These are phyloP conservation scores for Idaea biselata DNA, from an alignment of 2,888 invertebrate species.

Conservation along the genomic window DNA sequence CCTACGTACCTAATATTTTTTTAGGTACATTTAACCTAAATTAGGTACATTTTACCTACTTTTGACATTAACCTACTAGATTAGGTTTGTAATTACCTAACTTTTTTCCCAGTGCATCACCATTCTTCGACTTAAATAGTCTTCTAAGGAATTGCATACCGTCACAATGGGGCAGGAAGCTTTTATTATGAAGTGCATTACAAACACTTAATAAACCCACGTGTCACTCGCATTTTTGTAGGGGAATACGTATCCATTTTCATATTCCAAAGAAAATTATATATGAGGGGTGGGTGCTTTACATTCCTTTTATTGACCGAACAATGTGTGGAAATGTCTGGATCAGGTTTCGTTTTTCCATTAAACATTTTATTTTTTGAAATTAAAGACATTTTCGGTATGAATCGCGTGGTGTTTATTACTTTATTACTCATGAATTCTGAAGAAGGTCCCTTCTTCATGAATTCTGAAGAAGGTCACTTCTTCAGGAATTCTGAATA, in stretches of 20 bases:
- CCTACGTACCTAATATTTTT: no score
- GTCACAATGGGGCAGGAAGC: slow-evolving; percentile 38
- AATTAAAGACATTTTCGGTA: no score
- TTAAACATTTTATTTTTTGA: background rate
- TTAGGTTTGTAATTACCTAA: no score
- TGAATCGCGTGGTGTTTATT: no score
- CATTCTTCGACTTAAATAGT: background rate
- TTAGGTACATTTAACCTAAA: no score
- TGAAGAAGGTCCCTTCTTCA: no score
- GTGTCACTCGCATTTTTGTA: slow-evolving; percentile 46
- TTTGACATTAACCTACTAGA: no score
- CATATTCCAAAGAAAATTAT: slow-evolving; percentile 17
- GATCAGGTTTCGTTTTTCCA: background rate
- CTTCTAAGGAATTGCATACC: background rate
- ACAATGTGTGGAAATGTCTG: slow-evolving; percentile 21
- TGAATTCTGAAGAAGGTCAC: no score
- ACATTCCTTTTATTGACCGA: slow-evolving; percentile 5
- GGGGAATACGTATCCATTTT: slow-evolving; percentile 34
- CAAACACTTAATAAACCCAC: slow-evolving; percentile 59
- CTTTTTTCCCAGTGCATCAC: no score
- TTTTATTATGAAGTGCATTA: slow-evolving; percentile 68
- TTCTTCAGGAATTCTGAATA: no score
- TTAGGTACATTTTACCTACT: no score
- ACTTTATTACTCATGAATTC: no score
- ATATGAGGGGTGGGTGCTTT: background rate